These are phyloP conservation scores for Hemiscyllium ocellatum DNA, from an alignment of 2,113 vertebrate species.

Conservation along the genomic window DNA sequence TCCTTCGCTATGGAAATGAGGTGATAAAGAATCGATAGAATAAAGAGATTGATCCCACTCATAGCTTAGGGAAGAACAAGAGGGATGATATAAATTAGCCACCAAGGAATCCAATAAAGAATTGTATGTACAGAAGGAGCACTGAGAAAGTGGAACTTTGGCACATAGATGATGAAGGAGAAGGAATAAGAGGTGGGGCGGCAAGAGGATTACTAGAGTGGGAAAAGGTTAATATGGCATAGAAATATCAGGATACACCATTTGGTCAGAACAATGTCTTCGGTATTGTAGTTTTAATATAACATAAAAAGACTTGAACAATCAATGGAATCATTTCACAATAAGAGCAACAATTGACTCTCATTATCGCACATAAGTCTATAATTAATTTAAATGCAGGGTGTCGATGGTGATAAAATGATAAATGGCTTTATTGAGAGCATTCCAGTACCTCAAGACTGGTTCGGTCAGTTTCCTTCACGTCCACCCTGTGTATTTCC, in stretches of 20 bases:
- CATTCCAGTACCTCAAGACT: not conserved
- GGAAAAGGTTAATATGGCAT: not conserved
- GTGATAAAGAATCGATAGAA: not conserved
- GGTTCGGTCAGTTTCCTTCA: not conserved
- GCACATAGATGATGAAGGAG: not conserved
- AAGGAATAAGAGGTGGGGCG: not conserved
- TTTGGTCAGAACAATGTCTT: not conserved
- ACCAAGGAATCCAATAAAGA: not conserved
- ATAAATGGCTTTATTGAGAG: no score
- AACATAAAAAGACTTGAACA: not conserved
- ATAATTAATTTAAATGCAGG: not conserved
- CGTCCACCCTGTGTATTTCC: not conserved
- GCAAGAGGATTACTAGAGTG: not conserved
- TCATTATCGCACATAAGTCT: not conserved
- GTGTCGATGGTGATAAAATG: no score
- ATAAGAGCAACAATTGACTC: not conserved
- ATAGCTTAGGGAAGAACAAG: not conserved
- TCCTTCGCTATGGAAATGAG: not conserved
- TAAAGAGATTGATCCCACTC: not conserved
- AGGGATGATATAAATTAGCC: not conserved
- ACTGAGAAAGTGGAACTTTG: not conserved
- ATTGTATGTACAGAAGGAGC: not conserved
- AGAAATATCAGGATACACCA: not conserved
- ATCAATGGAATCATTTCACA: not conserved
- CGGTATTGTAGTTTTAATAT: not conserved